Evolutionary conservation across 2,888 invertebrate genomes (phyloP).

Genomic region (Laothoe populi): DNA sequence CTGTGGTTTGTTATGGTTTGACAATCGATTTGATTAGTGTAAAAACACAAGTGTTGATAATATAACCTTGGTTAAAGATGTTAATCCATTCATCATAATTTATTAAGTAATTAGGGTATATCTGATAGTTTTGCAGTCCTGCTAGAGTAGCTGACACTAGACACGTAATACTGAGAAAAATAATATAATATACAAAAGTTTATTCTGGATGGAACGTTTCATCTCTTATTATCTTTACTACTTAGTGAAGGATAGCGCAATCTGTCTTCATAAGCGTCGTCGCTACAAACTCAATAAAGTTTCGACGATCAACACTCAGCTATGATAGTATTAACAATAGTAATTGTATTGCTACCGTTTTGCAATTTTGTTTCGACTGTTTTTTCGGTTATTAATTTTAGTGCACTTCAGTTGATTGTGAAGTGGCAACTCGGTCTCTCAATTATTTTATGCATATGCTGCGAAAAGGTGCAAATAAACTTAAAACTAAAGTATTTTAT

Average conservation of each 20-base stretch:
- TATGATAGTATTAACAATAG: conserved; percentile 16
- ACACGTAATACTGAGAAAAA: background rate
- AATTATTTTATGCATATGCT: background rate
- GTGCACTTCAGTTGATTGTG: conserved; percentile 19
- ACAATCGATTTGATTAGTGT: no score
- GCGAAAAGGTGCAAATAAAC: conserved; percentile 7
- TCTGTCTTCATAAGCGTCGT: conserved; percentile 13
- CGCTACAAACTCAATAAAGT: conserved; percentile 13
- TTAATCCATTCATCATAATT: no score
- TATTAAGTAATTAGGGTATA: no score
- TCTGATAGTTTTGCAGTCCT: no score
- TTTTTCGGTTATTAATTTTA: conserved; percentile 14
- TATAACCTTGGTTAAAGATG: no score
- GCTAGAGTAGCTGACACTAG: no score
- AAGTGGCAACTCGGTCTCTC: background rate
- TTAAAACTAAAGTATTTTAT: background rate
- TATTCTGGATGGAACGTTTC: background rate
- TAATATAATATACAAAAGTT: background rate
- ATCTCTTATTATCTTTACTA: conserved; percentile 7
- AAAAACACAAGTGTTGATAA: no score
- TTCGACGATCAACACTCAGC: conserved; percentile 20
- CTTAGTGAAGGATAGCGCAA: conserved; percentile 4
- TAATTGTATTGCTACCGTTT: conserved; percentile 1
- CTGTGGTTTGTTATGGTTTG: no score
- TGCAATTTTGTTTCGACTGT: background rate